Conservation (phyloP, 2,797 vertebrate genomes). For the Falco biarmicus region DNA sequence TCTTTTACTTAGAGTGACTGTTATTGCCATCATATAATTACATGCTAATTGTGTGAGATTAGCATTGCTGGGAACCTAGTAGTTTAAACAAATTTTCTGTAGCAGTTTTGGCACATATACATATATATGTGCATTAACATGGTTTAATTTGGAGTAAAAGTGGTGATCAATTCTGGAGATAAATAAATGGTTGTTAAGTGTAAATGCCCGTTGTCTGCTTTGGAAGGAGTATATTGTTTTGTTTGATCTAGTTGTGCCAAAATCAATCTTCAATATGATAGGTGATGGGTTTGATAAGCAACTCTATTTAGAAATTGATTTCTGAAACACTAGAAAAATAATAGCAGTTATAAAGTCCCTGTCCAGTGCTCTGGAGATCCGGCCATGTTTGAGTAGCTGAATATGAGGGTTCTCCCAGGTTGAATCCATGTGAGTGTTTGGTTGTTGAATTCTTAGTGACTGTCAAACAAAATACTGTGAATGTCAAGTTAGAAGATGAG, state of each 20-base stretch:
- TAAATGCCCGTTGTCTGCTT: neutral
- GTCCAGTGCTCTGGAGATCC: neutral
- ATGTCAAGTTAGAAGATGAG: neutral
- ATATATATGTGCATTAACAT: neutral
- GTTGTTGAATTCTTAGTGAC: neutral
- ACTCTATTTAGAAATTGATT: neutral
- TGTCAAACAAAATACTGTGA: neutral
- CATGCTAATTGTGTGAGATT: neutral
- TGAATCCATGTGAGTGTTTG: neutral
- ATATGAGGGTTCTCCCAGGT: neutral
- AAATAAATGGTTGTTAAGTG: neutral
- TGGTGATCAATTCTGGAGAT: neutral
- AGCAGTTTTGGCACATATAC: accelerated
- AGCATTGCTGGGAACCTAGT: neutral
- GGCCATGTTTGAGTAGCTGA: neutral
- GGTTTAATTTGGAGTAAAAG: neutral
- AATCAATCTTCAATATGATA: neutral
- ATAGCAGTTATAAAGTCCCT: neutral
- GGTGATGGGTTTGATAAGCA: neutral
- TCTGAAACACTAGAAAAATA: neutral
- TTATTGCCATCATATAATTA: neutral
- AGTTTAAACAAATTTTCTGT: neutral
- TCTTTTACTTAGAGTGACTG: neutral
- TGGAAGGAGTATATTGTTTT: neutral
- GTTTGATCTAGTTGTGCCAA: neutral